Percentiles rank a stretch among this genome's conserved stretches.
These are phyloP conservation scores for Toxotes lorentzi DNA, from an alignment of 2,797 vertebrate species.

Conservation along the genomic window DNA sequence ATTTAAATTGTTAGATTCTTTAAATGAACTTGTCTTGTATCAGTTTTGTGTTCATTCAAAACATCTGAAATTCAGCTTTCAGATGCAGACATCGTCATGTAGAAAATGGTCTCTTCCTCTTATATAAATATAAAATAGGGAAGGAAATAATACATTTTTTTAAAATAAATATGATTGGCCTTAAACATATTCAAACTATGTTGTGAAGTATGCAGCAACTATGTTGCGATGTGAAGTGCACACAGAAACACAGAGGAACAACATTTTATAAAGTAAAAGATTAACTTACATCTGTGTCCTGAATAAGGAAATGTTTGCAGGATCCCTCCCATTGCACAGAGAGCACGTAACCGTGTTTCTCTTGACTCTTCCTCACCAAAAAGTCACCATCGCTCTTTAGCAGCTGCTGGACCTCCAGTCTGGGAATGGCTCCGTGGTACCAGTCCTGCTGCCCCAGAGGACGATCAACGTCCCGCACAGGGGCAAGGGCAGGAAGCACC, in stretches of 20 bases:
- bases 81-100: neutral
- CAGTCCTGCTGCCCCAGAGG: slow-evolving; percentile 93
- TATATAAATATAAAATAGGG: neutral
- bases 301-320: slow-evolving; percentile 96
- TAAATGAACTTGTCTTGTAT: neutral
- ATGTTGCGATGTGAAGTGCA: slow-evolving; percentile 9
- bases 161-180: neutral
- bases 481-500: slow-evolving; percentile 82
- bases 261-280: neutral
- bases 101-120: neutral
- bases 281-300: slow-evolving; percentile 88
- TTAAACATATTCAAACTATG: neutral
- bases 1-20: no score
- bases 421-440: slow-evolving; percentile 96
- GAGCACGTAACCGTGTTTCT: slow-evolving; percentile 93
- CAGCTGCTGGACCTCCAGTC: slow-evolving; percentile 91
- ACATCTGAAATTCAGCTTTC: neutral
- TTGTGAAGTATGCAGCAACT: no score
- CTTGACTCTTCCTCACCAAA: slow-evolving; percentile 93
- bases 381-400: slow-evolving; percentile 91
- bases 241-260: neutral
- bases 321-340: slow-evolving; percentile 91
- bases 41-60: neutral
- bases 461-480: slow-evolving; percentile 87
- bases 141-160: neutral